A percentile compares a stretch with the other conserved stretches of the same genome.
These are phyloP conservation scores for Eurytoma californica DNA, from an alignment of 2,888 invertebrate genomes.

Conservation along the genomic window DNA sequence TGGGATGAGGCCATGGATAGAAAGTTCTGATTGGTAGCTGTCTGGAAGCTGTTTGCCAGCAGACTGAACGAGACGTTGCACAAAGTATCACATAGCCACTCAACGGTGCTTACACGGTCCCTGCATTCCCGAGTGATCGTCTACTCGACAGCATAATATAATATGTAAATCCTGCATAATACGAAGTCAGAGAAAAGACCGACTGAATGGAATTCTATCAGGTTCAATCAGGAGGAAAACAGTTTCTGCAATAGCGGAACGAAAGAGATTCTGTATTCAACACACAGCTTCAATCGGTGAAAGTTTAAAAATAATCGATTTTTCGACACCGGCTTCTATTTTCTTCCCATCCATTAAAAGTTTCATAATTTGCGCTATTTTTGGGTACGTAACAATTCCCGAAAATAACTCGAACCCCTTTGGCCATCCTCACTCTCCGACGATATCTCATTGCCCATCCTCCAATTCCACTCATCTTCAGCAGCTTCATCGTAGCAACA, in stretches of 20 bases:
- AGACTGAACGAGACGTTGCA: not conserved
- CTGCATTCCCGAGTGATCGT: not conserved
- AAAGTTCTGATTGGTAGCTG: slow-evolving; percentile 36
- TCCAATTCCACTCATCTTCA: slow-evolving; percentile 19
- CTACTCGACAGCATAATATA: slow-evolving; percentile 9
- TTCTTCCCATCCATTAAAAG: too few species aligned
- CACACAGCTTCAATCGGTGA: not conserved
- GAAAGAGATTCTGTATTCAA: not conserved
- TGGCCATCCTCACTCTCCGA: not conserved
- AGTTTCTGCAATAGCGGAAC: not conserved
- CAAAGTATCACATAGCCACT: slow-evolving; percentile 17
- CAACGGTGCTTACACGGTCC: too few species aligned
- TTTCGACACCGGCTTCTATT: not conserved
- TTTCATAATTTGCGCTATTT: too few species aligned
- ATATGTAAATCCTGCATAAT: not conserved
- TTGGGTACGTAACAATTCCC: too few species aligned
- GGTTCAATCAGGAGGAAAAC: slow-evolving; percentile 3
- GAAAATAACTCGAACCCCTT: not conserved
- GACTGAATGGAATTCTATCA: slow-evolving; percentile 5
- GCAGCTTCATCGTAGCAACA: slow-evolving; percentile 32
- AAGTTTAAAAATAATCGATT: not conserved
- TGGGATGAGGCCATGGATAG: slow-evolving; percentile 20
- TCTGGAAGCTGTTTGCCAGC: slow-evolving; percentile 25
- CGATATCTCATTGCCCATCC: not conserved
- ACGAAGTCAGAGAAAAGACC: not conserved